Conservation (phyloP, 23 tunicate species). For the Oikopleura dioica region DNA sequence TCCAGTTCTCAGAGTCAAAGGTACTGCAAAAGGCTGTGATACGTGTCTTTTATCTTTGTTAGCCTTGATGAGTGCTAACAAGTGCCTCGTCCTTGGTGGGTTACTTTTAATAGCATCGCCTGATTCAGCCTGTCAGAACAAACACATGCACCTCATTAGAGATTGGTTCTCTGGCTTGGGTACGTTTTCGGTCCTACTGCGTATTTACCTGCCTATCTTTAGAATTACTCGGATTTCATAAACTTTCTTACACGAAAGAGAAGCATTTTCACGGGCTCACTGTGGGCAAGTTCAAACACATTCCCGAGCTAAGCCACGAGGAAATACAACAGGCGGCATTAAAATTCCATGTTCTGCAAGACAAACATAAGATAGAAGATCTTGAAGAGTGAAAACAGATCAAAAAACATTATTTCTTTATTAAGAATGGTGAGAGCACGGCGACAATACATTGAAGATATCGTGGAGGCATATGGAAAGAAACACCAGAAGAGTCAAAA, state of each 20-base stretch:
- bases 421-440: constrained; percentile 4
- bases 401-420: neutral
- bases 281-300: neutral
- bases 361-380: neutral
- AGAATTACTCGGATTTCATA: neutral
- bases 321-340: neutral
- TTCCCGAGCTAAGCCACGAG: neutral
- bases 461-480: neutral
- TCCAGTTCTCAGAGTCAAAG: neutral
- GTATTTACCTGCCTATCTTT: no score
- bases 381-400: neutral
- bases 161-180: neutral
- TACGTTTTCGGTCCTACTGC: no score
- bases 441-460: neutral
- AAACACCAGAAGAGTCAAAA: neutral
- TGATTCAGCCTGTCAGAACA: constrained; percentile 9
- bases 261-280: neutral
- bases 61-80: neutral
- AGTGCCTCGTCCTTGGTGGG: neutral
- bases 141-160: neutral
- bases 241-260: constrained; percentile 1
- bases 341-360: neutral
- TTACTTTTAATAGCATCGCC: constrained; percentile 1
- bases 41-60: no score
- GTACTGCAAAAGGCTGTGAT: no score